These are phyloP conservation scores for Papilio machaon DNA, from an alignment of 1,140 invertebrate species.

Conservation along the genomic window DNA sequence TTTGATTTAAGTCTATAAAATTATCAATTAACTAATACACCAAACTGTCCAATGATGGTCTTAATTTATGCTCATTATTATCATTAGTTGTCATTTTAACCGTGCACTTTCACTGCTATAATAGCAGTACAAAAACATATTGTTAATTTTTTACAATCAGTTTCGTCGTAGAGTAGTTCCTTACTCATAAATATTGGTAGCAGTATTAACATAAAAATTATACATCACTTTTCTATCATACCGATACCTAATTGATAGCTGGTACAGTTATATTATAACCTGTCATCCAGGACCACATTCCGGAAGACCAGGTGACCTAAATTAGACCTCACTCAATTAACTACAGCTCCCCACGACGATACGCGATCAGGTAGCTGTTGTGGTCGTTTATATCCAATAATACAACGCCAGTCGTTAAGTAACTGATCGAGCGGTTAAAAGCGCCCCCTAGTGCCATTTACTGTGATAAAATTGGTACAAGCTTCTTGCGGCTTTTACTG, in stretches of 20 bases:
- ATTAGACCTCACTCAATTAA: constrained; percentile 1
- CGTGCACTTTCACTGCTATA: too few relatives aligned
- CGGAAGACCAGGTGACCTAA: constrained; percentile 30
- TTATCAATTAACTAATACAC: too few relatives aligned
- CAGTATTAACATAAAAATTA: not conserved
- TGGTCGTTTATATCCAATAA: constrained; percentile 8
- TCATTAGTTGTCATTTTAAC: too few relatives aligned
- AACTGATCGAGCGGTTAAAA: not conserved
- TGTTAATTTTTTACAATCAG: too few relatives aligned
- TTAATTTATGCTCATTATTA: too few relatives aligned
- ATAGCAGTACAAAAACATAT: too few relatives aligned
- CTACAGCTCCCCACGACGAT: constrained; percentile 7
- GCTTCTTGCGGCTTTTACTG: not conserved
- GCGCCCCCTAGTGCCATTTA: not conserved
- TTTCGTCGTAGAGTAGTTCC: not conserved
- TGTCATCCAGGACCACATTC: constrained; percentile 21
- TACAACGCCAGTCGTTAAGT: not conserved
- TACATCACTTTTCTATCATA: not conserved
- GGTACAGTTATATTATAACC: constrained; percentile 3
- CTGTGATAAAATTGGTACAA: not conserved
- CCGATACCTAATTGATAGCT: not conserved
- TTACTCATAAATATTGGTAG: too few relatives aligned
- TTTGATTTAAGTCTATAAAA: too few relatives aligned
- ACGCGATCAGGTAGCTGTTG: constrained; percentile 28
- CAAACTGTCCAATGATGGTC: too few relatives aligned